Percentiles rank a stretch among this genome's conserved stretches.
phyloP scores from a whole-genome alignment of 2,797 vertebrate genomes.

The Poecilia wingei region DNA sequence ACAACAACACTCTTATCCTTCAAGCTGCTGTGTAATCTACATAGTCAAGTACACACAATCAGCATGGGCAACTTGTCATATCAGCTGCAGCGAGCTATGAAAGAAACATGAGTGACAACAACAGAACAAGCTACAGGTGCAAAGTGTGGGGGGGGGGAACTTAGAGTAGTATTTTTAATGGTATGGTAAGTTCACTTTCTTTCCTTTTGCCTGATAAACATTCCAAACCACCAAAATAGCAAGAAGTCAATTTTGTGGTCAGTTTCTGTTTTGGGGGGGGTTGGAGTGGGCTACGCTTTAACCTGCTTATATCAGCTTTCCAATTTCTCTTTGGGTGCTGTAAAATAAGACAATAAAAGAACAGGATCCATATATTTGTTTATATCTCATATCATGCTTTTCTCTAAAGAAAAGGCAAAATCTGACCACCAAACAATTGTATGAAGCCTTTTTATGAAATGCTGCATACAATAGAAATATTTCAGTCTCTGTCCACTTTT shows the following conservation, averaged over 20 bases:
- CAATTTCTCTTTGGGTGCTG: not conserved
- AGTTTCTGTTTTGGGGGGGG: not conserved
- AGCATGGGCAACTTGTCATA: constrained; percentile 61
- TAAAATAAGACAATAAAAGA: not conserved
- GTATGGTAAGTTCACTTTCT: not conserved
- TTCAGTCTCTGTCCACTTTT: not conserved
- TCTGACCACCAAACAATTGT: not conserved
- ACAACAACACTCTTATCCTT: constrained; percentile 71
- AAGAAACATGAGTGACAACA: constrained; percentile 55
- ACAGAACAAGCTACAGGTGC: constrained; percentile 54
- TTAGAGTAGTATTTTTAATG: not conserved
- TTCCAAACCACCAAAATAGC: not conserved
- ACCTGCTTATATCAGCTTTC: not conserved
- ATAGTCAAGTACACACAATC: constrained; percentile 73
- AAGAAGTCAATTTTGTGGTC: not conserved
- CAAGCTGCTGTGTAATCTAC: constrained; percentile 73
- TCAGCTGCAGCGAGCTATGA: constrained; percentile 45
- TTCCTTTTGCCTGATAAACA: not conserved
- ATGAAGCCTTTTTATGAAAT: not conserved
- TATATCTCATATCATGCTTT: not conserved
- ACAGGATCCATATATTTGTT: not conserved
- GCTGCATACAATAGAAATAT: not conserved
- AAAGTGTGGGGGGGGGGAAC: not conserved
- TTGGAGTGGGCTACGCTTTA: not conserved
- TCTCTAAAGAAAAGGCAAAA: not conserved